Base-by-base conservation (phyloP, 2,113 vertebrate genomes). In the Sebastes fasciatus region DNA sequence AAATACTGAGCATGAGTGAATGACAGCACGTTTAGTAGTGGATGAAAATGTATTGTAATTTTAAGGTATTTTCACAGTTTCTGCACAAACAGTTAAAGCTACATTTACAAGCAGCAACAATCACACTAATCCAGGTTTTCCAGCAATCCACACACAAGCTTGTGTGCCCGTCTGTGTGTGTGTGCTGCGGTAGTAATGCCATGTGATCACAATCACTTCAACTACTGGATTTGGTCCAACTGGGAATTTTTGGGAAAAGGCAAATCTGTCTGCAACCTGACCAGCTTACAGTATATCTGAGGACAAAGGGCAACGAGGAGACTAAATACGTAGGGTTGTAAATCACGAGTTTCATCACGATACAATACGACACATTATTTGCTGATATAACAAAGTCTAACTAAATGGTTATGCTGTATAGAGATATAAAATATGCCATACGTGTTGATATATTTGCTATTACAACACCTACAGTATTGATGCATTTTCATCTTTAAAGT, bases 251-350 rank as follows among this genome's bases (percentile, higher is more conserved):
- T 52, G 63, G 42, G 51, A 63, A 26, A 75, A 26, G 12, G 16
- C 14, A 65, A 82, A 88, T 83, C 80, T 86, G 42, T 76, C 62
- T 60, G 55, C 57, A 71, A 45, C n/a, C 42, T 48, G 69, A 67
- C 54, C 70, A 54, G 65, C 45, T 70, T 65, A 23, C 34, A 34
- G 34, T 34, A 6, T 34, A 67, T 67, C 42, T 57, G 55, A 43
- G 17, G 48, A 73, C 69, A 46, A 57, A 62, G n/a, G 40, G 19
- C 66, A 74, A n/a, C 4, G 1, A 8, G 9, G 45, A 42, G 63
- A 42, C 54, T 34, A 34, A 34, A 34, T 34, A 0, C 34, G 34
- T 34, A 34, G 34, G 34, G 34, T 3, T 34, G 34, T 34, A 34
- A 34, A 34, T 34, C 34, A 34, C 34, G 34, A 34, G 34, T 34